Evolutionary conservation across 2,113 vertebrate species (phyloP).

Genomic region (Melozone crissalis): DNA sequence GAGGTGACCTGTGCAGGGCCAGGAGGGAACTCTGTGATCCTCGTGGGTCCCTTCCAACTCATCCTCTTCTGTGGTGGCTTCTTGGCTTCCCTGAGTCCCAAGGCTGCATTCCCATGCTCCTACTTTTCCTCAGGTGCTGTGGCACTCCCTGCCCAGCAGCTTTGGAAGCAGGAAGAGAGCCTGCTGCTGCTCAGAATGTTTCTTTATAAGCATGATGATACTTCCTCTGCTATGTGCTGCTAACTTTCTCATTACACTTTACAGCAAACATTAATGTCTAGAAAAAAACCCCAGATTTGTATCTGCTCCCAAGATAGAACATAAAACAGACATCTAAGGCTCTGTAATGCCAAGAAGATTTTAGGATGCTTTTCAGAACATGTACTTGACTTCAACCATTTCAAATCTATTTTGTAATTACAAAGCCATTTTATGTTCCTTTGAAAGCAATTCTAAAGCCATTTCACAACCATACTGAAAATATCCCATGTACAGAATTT

Average conservation of each 20-base stretch:
- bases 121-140: background rate
- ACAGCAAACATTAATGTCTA: background rate
- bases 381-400: conserved; percentile 32
- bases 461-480: background rate
- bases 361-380: conserved; percentile 22
- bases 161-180: background rate
- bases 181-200: background rate
- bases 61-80: background rate
- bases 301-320: conserved; percentile 33
- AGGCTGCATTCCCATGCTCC: background rate
- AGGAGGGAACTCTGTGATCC: too few species aligned
- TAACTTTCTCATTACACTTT: conserved; percentile 35
- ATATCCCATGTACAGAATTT: background rate
- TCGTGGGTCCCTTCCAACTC: background rate
- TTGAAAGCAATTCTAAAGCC: conserved; percentile 47
- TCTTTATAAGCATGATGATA: background rate
- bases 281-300: background rate
- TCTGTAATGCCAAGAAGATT: background rate
- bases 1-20: background rate
- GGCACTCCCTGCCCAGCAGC: background rate
- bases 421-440: conserved; percentile 35
- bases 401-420: conserved; percentile 42
- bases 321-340: conserved; percentile 30
- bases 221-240: background rate
- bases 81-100: background rate